Percentiles rank a stretch among this genome's conserved stretches.
Conservation (phyloP, 1,140 invertebrate species). For the Harpegnathos saltator region DNA sequence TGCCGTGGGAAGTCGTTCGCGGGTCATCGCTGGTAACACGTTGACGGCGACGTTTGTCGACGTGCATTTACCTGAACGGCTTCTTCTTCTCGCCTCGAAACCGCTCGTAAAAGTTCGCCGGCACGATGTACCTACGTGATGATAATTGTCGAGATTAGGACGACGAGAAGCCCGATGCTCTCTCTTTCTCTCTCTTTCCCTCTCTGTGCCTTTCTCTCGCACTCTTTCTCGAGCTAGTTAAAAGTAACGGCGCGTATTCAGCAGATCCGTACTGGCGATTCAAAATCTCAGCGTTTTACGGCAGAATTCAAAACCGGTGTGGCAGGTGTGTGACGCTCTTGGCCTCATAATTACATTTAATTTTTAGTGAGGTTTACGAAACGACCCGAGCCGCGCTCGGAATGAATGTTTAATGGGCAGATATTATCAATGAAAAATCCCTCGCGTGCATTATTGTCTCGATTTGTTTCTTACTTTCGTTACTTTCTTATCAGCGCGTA, state of each 20-base stretch:
- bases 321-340: constrained; percentile 50
- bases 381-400: constrained; percentile 18
- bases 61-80: constrained; percentile 69
- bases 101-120: constrained; percentile 80
- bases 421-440: constrained; percentile 48
- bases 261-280: constrained; percentile 55
- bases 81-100: constrained; percentile 64
- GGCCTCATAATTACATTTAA: constrained; percentile 56
- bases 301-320: constrained; percentile 54
- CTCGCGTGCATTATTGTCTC: not conserved
- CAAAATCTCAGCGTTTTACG: constrained; percentile 70
- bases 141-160: constrained; percentile 84
- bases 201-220: not conserved
- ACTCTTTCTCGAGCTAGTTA: constrained; percentile 70
- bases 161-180: constrained; percentile 71
- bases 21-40: constrained; percentile 74
- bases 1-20: constrained; percentile 83
- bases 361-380: constrained; percentile 56
- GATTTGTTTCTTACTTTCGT: not conserved
- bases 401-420: constrained; percentile 45
- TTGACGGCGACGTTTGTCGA: constrained; percentile 49
- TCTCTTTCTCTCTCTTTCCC: not conserved
- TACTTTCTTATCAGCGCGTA: constrained; percentile 1
- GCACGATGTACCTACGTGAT: constrained; percentile 71
- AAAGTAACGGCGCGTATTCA: constrained; percentile 75